phyloP scores from a whole-genome alignment of 2,113 vertebrate species.

The Panthera leo region DNA sequence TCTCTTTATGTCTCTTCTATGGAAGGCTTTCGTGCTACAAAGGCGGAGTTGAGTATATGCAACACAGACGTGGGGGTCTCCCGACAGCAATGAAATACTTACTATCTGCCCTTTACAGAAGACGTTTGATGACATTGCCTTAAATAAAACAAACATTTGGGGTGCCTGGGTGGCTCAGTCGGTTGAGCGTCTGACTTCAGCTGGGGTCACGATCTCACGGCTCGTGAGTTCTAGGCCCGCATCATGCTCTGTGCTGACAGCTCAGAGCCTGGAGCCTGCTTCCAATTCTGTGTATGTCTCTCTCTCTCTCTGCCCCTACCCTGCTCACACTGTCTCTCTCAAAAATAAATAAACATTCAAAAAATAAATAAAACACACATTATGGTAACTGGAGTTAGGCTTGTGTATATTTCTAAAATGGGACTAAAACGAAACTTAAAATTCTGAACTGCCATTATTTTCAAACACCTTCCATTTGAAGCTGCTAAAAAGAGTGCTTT shows the following conservation, averaged over 20 bases:
- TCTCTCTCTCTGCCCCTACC: no score
- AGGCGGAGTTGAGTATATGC: neutral
- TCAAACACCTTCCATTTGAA: neutral
- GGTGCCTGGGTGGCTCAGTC: no score
- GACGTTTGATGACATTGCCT: neutral
- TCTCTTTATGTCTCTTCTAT: neutral
- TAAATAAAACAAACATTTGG: neutral
- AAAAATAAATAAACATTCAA: no score
- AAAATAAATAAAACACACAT: neutral
- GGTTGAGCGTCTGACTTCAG: no score
- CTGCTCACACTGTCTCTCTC: no score
- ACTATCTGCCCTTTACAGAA: neutral
- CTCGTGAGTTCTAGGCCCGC: no score
- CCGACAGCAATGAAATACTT: neutral
- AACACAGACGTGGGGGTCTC: neutral
- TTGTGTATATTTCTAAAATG: neutral
- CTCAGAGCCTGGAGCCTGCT: no score
- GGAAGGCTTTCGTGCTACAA: neutral
- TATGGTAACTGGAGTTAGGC: neutral
- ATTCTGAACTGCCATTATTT: neutral
- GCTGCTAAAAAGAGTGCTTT: neutral
- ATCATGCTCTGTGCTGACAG: no score
- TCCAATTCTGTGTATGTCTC: no score
- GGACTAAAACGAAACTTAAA: neutral
- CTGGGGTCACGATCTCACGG: no score